Conservation (phyloP, 2,888 invertebrate genomes). For the Dusona sp. region DNA sequence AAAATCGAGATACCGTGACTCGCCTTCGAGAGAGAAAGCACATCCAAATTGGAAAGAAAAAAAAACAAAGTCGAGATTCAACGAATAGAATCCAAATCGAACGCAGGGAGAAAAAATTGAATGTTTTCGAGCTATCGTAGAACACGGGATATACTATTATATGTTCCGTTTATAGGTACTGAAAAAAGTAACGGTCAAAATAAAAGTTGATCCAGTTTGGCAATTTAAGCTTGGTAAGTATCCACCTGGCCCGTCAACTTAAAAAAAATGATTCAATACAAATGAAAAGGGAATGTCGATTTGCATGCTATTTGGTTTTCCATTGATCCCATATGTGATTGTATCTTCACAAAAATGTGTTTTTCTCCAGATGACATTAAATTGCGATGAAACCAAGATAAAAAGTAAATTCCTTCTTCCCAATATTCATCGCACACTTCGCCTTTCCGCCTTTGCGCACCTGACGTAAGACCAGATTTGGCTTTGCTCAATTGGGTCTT, state of each 20-base stretch:
- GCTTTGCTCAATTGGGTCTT: too few relatives aligned
- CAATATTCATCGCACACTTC: not conserved
- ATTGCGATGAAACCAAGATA: not conserved
- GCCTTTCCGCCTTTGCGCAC: too few relatives aligned
- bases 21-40: slow-evolving; percentile 6
- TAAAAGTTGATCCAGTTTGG: slow-evolving; percentile 19
- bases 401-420: not conserved
- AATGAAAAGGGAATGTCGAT: not conserved
- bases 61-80: not conserved
- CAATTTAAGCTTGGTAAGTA: not conserved
- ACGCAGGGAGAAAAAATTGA: not conserved
- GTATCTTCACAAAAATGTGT: not conserved
- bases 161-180: slow-evolving; percentile 8
- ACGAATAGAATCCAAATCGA: not conserved
- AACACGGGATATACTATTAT: not conserved
- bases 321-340: not conserved
- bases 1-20: slow-evolving; percentile 34
- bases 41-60: not conserved
- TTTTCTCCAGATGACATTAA: not conserved
- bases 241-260: not conserved
- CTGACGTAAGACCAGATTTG: too few relatives aligned
- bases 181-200: not conserved
- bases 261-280: not conserved
- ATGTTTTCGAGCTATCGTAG: not conserved
- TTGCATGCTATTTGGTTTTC: not conserved